Evolutionary conservation across 2,888 invertebrate genomes (phyloP).

Genomic region (Aporophyla nigra): DNA sequence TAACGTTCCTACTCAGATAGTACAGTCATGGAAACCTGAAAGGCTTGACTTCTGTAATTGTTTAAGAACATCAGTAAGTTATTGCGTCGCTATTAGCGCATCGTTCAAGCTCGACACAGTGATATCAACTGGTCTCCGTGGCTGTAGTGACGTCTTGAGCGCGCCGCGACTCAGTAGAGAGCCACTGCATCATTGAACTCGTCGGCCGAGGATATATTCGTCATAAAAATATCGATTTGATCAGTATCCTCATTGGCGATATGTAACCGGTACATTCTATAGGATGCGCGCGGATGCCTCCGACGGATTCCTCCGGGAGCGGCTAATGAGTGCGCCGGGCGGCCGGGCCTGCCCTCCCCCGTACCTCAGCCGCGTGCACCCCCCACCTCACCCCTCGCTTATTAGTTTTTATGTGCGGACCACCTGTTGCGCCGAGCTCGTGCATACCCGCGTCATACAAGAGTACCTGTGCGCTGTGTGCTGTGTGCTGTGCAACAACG

Average conservation of each 20-base stretch:
- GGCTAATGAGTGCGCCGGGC: conserved; percentile 59
- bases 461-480: conserved; percentile 2
- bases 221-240: conserved; percentile 27
- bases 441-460: conserved; percentile 39
- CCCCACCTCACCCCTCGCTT: conserved; percentile 39
- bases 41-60: background rate
- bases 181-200: conserved; percentile 3
- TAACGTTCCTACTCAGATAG: background rate
- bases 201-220: conserved; percentile 8
- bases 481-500: conserved; percentile 9
- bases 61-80: background rate
- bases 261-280: conserved; percentile 45
- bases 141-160: background rate
- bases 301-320: conserved; percentile 57
- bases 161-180: background rate
- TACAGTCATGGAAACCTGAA: background rate
- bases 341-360: background rate
- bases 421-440: conserved; percentile 65
- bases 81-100: background rate
- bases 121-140: background rate
- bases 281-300: conserved; percentile 45
- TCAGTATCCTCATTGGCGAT: conserved; percentile 40
- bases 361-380: background rate
- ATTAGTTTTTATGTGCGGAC: conserved; percentile 68
- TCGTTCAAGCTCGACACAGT: background rate